Base-by-base conservation (phyloP, 2,797 vertebrate genomes). In the Spondyliosoma cantharus region DNA sequence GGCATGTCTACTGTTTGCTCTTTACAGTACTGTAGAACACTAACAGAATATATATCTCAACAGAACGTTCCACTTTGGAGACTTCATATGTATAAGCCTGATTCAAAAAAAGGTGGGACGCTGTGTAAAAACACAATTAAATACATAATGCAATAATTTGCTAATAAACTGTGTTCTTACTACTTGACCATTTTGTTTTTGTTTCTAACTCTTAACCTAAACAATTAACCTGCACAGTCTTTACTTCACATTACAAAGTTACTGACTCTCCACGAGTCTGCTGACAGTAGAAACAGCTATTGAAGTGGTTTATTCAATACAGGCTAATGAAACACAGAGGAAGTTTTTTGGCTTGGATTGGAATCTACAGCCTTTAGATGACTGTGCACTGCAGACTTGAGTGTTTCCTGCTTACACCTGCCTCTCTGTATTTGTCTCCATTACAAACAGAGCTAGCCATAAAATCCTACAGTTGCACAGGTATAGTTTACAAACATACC, bases 401-500 rank as follows among this genome's bases (percentile, higher is more conserved):
- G 49, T 16, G 46, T 59, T 80, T 69, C 52, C 25, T 71, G 37
- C 68, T 65, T 27, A 59, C 68, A 69, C 70, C 71, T 79, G 22
- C 68, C 49, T 74, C 65, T 76, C 13, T 12, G 37, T 64, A 49
- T 84, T 67, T 80, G 71, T 85, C 71, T 84, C 71, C 56, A 76
- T 85, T 78, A 84, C 58, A 71, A 60, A 68, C 50, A 3, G 25
- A 81, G 43, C 24, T 53, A 37, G 15, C 48, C 4, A 42, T 78
- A 68, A 52, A 85, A 74, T 62, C 46, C 46, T 76, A 74, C 60
- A 42, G 56, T 54, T 43, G 42, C 37, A 37, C 37, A 11, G 37
- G 9, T 78, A 61, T 32, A 75, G 65, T 82, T 67, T 65, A 54
- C 50, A 5, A 87, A 69, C 70, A 69, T 16, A 67, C 29, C 65